phyloP scores from a whole-genome alignment of 2,888 invertebrate species.

The Iselma pallidipennis region DNA sequence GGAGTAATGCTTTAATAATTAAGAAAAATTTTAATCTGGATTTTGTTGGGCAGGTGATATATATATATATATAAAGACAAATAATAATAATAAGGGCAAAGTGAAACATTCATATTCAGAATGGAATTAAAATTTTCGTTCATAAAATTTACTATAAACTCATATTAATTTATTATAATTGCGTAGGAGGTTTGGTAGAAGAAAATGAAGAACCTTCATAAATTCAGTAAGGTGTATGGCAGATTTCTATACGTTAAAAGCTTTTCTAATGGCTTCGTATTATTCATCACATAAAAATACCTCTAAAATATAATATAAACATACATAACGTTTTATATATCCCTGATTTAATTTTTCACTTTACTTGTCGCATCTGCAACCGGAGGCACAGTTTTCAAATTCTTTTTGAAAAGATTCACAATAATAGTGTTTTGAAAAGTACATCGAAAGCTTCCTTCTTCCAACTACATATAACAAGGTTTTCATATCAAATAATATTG shows the following conservation, averaged over 20 bases:
- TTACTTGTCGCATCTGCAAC: conserved; percentile 27
- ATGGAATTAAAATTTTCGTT: background rate
- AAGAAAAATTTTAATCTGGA: background rate
- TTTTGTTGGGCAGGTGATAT: background rate
- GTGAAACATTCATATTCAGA: no score
- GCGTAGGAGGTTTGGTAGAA: no score
- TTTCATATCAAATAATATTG: conserved; percentile 5
- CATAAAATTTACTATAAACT: no score
- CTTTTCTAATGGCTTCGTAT: conserved; percentile 47
- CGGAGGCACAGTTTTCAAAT: conserved; percentile 12
- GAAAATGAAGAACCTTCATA: conserved; percentile 2
- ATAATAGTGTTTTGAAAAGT: conserved; percentile 10
- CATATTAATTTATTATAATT: no score
- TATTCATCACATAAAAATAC: conserved; percentile 48
- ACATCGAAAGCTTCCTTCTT: conserved; percentile 2
- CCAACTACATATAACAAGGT: conserved; percentile 20
- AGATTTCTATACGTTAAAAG: conserved; percentile 41
- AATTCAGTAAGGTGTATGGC: conserved; percentile 11
- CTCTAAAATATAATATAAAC: conserved; percentile 46
- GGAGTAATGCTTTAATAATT: background rate
- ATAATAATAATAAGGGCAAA: no score
- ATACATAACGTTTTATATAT: conserved; percentile 40
- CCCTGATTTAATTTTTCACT: conserved; percentile 45
- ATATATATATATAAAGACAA: background rate
- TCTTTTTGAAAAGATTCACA: conserved; percentile 17